phyloP scores from a whole-genome alignment of 2,888 invertebrate species.

The Apodemia duryi region DNA sequence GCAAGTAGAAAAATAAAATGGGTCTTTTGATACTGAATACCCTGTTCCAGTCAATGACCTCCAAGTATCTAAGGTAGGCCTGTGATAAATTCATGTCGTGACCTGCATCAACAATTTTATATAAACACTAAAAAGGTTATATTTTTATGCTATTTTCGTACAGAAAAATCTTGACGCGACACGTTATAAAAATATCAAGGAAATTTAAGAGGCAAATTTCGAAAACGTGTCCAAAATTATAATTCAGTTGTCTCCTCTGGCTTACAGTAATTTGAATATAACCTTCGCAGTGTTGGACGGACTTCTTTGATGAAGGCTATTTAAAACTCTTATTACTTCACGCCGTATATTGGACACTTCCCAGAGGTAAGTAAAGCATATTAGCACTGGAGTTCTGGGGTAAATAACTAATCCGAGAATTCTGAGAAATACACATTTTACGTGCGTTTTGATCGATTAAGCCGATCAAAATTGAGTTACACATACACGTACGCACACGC shows the following conservation, averaged over 20 bases:
- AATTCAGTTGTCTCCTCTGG: conserved; percentile 43
- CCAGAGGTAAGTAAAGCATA: too few relatives aligned
- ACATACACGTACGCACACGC: too few relatives aligned
- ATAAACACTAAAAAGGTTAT: conserved; percentile 52
- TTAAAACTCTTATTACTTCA: neutral
- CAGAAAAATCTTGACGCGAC: conserved; percentile 54
- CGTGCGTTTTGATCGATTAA: too few relatives aligned
- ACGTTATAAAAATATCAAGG: conserved; percentile 68
- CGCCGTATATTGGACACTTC: neutral
- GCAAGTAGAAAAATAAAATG: neutral
- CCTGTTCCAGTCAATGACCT: conserved; percentile 55
- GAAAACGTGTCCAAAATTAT: conserved; percentile 65
- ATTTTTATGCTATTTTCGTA: conserved; percentile 57
- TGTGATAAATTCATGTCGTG: conserved; percentile 64
- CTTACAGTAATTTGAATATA: neutral
- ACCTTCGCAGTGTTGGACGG: neutral
- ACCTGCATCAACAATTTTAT: conserved; percentile 57
- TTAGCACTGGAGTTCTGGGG: too few relatives aligned
- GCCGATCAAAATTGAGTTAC: too few relatives aligned
- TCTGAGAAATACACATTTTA: too few relatives aligned
- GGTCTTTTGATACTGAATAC: conserved; percentile 21
- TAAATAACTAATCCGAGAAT: too few relatives aligned
- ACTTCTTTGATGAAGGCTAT: neutral
- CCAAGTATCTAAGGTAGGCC: conserved; percentile 46
- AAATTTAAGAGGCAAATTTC: conserved; percentile 68